Evolutionary conservation across 2,888 invertebrate genomes (phyloP).

Genomic region (Gandaritis pyraliata): DNA sequence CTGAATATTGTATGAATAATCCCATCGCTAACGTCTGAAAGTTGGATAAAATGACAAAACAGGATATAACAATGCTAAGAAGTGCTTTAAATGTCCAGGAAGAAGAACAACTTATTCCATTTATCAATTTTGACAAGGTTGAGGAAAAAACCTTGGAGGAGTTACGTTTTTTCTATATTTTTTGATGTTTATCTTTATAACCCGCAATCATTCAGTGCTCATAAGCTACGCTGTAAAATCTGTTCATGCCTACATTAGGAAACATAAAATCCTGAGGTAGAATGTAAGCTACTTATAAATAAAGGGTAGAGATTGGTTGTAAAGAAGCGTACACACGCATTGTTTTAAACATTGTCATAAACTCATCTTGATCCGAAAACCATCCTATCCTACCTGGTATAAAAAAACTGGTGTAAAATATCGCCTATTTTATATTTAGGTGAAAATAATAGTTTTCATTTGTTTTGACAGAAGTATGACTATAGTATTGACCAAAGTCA

Average conservation of each 20-base stretch:
- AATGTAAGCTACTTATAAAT: slow-evolving; percentile 12
- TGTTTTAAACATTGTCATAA: too few species aligned
- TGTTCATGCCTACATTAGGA: slow-evolving; percentile 24
- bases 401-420: too few species aligned
- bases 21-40: neutral
- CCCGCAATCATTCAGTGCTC: slow-evolving; percentile 17
- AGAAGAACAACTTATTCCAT: slow-evolving; percentile 3
- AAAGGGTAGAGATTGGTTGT: slow-evolving; percentile 5
- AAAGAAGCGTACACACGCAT: slow-evolving; percentile 1
- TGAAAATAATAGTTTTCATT: too few species aligned
- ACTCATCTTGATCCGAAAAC: too few species aligned
- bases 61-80: neutral
- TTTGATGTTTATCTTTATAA: slow-evolving; percentile 17
- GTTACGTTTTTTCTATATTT: slow-evolving; percentile 20
- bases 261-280: slow-evolving; percentile 21
- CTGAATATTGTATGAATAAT: too few species aligned
- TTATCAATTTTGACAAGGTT: slow-evolving; percentile 11
- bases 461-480: too few species aligned
- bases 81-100: neutral
- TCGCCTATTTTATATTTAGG: too few species aligned
- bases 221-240: slow-evolving; percentile 22
- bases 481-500: too few species aligned
- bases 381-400: too few species aligned
- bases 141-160: slow-evolving; percentile 5
- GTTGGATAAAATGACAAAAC: neutral